Base-by-base conservation (phyloP, 2,797 vertebrate genomes). In the Phataginus tetradactyla region DNA sequence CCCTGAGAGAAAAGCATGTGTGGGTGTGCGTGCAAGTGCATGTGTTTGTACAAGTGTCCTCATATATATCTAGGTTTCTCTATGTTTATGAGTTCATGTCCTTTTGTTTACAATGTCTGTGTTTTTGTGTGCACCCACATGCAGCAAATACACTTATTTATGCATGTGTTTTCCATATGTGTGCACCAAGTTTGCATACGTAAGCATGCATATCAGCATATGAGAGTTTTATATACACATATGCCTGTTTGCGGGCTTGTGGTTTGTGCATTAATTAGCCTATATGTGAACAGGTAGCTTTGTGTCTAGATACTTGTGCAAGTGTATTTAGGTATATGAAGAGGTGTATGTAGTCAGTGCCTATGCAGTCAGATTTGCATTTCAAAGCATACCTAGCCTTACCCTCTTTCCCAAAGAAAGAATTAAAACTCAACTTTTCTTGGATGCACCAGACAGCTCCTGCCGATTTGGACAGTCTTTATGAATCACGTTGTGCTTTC, bases 351-450 rank as follows among this genome's bases (percentile, higher is more conserved):
- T 78, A 86, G 45, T 45, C 45, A 75, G 25, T 55, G 23, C 1
- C 18, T 61, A 2, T 9, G 1, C 34, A 29, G n/a, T 91, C 53
- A 91, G 23, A 91, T 0, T 93, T 91, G 9, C 45, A 81, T 81
- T 77, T 72, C 57, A 71, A 79, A 95, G 17, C 63, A 91, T 20
- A 45, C 5, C 20, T 72, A 51, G 34, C 7, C 18, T 93, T 94
- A 45, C 12, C 37, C 42, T 72, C n/a, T 13, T 83, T 21, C 18
- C 17, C 11, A 23, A 96, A 90, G 61, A 90, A 83, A 95, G 42
- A 93, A 84, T 91, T 91, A 94, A 95, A 93, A 68, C 20, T 49
- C 37, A 92, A 81, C 51, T 85, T 86, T 77, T 87, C 66, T 90
- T 71, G 29, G 72, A 91, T 63, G 53, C 11, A 17, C n/a, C 45